A percentile compares a stretch with the other conserved stretches of the same genome.
These are phyloP conservation scores for Phymatocera aterrima DNA, from an alignment of 2,888 invertebrate genomes.

Conservation along the genomic window DNA sequence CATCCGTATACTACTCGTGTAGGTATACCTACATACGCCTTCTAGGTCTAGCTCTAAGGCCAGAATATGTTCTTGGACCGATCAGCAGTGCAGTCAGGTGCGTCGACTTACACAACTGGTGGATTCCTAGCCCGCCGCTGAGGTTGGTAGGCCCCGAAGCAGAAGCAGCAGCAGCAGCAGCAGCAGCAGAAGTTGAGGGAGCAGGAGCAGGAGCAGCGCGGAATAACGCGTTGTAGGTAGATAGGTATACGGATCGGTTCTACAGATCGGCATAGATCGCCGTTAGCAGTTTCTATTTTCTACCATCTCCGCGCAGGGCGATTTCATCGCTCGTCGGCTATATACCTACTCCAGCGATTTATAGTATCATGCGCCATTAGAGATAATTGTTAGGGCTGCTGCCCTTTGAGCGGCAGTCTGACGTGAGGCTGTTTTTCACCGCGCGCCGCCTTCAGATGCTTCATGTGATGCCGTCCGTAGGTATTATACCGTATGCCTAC, in stretches of 20 bases:
- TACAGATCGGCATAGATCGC: conserved; percentile 42
- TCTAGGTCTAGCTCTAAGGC: background rate
- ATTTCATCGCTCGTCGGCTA: conserved; percentile 65
- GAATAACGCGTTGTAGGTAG: conserved; percentile 44
- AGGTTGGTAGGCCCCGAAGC: conserved; percentile 20
- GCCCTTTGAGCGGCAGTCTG: conserved; percentile 55
- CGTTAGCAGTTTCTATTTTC: conserved; percentile 68
- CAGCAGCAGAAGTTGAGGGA: conserved; percentile 5
- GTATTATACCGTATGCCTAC: background rate
- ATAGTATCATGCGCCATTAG: conserved; percentile 72
- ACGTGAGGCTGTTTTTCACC: conserved; percentile 66
- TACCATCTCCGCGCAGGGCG: conserved; percentile 59
- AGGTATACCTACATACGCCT: background rate
- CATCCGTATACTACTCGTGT: background rate
- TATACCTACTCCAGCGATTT: conserved; percentile 72
- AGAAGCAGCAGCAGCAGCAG: conserved; percentile 24
- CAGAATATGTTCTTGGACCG: conserved; percentile 43
- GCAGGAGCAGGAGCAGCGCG: background rate
- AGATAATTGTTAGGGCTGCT: conserved; percentile 69
- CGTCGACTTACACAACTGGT: conserved; percentile 70
- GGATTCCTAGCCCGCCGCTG: conserved; percentile 59
- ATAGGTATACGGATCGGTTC: conserved; percentile 21
- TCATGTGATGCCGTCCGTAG: background rate
- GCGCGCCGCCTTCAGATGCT: conserved; percentile 32
- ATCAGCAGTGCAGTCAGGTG: conserved; percentile 71